Percentiles rank a stretch among this genome's conserved stretches.
Evolutionary conservation across 2,888 invertebrate species (phyloP).

Genomic region (Heliconius charithonia): DNA sequence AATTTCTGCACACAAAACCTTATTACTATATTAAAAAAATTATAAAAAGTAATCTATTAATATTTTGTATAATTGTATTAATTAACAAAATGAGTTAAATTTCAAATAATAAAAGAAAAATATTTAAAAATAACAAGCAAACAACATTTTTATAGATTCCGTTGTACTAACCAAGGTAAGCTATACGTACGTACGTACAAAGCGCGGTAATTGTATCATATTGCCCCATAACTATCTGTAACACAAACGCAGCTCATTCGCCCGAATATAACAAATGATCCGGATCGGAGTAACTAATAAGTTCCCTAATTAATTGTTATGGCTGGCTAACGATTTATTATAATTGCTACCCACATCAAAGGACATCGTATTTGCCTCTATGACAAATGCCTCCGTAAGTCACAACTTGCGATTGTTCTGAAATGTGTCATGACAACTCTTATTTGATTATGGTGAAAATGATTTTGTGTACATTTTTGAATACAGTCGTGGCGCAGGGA

Average conservation of each 20-base stretch:
- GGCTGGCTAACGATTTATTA: constrained; percentile 54
- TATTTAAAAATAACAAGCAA: background rate
- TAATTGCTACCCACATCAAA: constrained; percentile 45
- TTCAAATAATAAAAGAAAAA: background rate
- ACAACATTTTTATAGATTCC: background rate
- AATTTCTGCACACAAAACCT: no score
- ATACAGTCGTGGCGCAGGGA: no score
- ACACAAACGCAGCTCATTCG: constrained; percentile 40
- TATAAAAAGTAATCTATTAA: no score
- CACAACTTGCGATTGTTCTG: constrained; percentile 13
- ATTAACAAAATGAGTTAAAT: background rate
- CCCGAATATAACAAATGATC: constrained; percentile 59
- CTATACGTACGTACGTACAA: background rate
- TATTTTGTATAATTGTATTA: no score
- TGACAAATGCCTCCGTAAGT: constrained; percentile 34
- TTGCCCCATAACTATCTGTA: constrained; percentile 22
- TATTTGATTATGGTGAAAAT: background rate
- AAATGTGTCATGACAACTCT: constrained; percentile 5
- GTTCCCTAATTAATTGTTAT: constrained; percentile 73
- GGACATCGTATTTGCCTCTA: constrained; percentile 35
- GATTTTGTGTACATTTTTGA: background rate
- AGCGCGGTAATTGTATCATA: background rate
- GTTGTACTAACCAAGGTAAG: background rate
- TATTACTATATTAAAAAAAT: no score
- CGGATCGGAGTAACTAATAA: constrained; percentile 58